A percentile compares a stretch with the other conserved stretches of the same genome.
Conservation (phyloP, 2,888 invertebrate genomes). For the Orthosia gothica region DNA sequence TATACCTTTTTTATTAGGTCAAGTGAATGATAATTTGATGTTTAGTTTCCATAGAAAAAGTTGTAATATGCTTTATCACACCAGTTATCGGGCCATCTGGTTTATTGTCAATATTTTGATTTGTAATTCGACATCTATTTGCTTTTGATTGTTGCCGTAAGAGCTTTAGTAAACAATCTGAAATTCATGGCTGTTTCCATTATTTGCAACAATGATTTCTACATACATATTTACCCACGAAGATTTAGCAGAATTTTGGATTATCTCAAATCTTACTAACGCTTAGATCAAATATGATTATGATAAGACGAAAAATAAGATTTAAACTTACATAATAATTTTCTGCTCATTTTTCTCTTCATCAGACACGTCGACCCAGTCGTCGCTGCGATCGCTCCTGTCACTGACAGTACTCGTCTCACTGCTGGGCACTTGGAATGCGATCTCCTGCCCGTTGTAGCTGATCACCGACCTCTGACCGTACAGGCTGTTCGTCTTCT, state of each 20-base stretch:
- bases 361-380: conserved; percentile 93
- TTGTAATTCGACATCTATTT: conserved; percentile 17
- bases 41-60: conserved; percentile 43
- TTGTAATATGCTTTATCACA: conserved; percentile 34
- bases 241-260: neutral
- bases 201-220: conserved; percentile 25
- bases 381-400: conserved; percentile 92
- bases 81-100: conserved; percentile 26
- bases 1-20: conserved; percentile 74
- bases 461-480: conserved; percentile 90
- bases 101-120: conserved; percentile 42
- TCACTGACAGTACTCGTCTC: conserved; percentile 91
- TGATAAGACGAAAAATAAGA: conserved; percentile 1
- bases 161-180: conserved; percentile 11
- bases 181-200: conserved; percentile 5
- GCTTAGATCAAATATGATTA: neutral
- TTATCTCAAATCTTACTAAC: conserved; percentile 7
- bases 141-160: neutral
- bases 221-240: neutral
- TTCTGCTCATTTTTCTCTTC: conserved; percentile 90
- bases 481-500: conserved; percentile 92
- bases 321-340: conserved; percentile 92
- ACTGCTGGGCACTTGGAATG: conserved; percentile 90
- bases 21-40: conserved; percentile 61
- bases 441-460: conserved; percentile 89